Percentiles rank a stretch among this genome's conserved stretches.
phyloP scores from a whole-genome alignment of 2,888 invertebrate genomes.

The Conus canariensis region DNA sequence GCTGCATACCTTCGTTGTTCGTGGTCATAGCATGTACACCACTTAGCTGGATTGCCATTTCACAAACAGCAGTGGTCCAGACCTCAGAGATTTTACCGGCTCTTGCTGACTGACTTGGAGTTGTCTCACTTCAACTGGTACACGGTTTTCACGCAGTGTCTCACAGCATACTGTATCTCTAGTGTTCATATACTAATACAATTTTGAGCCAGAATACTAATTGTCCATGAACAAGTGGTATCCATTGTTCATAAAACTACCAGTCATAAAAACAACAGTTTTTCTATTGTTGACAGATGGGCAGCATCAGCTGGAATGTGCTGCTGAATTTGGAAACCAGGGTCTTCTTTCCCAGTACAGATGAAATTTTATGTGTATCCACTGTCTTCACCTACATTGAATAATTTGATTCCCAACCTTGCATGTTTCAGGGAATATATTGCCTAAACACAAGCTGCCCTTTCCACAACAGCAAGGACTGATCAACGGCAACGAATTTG shows the following conservation, averaged over 20 bases:
- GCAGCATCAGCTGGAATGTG: background rate
- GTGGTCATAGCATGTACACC: background rate
- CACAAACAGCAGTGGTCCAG: background rate
- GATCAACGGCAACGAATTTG: background rate
- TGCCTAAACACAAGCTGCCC: background rate
- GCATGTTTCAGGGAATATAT: background rate
- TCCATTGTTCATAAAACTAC: background rate
- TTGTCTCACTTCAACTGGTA: background rate
- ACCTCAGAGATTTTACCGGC: background rate
- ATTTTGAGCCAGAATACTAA: background rate
- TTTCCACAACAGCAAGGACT: conserved; percentile 2
- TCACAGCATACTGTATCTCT: conserved; percentile 23
- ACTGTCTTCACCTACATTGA: too few species aligned
- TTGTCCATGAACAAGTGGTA: conserved; percentile 7
- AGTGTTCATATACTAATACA: background rate
- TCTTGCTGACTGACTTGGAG: background rate
- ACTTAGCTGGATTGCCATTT: conserved; percentile 1
- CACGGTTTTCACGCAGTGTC: background rate
- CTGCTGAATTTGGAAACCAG: background rate
- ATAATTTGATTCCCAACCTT: conserved; percentile 1
- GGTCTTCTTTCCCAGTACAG: conserved; percentile 31
- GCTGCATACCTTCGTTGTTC: background rate
- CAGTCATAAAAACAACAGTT: background rate
- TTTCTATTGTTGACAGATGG: background rate
- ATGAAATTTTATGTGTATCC: background rate